Conservation (phyloP, 1,140 invertebrate species). For the Zeugodacus cucurbitae region DNA sequence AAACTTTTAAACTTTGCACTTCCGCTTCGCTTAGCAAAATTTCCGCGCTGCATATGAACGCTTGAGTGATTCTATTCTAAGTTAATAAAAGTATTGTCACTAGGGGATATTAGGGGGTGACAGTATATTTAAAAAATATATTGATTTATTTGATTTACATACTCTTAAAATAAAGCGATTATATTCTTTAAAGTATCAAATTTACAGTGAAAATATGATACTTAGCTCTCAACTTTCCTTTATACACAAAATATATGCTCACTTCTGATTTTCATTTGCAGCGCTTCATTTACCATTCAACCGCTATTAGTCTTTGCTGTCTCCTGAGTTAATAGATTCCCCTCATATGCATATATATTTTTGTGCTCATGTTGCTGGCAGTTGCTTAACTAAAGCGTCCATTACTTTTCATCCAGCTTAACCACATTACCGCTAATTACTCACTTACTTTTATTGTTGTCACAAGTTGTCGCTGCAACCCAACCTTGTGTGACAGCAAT, state of each 20-base stretch:
- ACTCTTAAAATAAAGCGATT: too few relatives aligned
- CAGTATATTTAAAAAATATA: too few relatives aligned
- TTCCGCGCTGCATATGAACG: too few relatives aligned
- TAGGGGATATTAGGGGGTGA: too few relatives aligned
- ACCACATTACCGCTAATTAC: constrained; percentile 32
- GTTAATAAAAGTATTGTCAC: too few relatives aligned
- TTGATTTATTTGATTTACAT: too few relatives aligned
- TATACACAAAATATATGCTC: not conserved
- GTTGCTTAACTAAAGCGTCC: not conserved
- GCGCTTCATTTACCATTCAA: not conserved
- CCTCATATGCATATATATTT: not conserved
- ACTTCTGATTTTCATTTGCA: not conserved
- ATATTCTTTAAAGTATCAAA: not conserved
- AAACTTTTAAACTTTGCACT: too few relatives aligned
- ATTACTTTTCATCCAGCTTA: not conserved
- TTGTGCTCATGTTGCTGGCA: not conserved
- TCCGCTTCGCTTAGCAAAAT: too few relatives aligned
- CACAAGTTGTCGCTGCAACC: not conserved
- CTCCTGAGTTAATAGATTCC: not conserved
- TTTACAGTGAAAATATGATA: not conserved
- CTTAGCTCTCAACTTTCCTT: not conserved
- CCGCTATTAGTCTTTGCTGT: not conserved
- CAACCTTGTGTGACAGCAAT: not conserved
- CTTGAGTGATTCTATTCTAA: too few relatives aligned
- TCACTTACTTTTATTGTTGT: constrained; percentile 28